These are phyloP conservation scores for Ormyrus labotus DNA, from an alignment of 2,888 invertebrate genomes.

Conservation along the genomic window DNA sequence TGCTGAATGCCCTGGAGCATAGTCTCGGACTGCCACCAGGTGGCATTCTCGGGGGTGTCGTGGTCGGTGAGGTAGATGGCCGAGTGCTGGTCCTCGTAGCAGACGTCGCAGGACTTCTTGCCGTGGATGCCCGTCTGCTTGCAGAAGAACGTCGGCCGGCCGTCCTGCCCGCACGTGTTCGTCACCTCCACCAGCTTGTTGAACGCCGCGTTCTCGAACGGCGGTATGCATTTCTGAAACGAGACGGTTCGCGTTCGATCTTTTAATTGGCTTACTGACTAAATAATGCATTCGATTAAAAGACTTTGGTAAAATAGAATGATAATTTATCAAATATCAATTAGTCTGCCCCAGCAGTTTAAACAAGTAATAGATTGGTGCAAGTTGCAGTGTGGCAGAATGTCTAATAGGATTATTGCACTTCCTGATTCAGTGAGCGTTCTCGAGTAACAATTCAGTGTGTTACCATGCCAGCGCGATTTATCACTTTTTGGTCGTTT, in stretches of 20 bases:
- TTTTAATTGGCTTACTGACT: slow-evolving; percentile 45
- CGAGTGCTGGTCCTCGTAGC: slow-evolving; percentile 83
- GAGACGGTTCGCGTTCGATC: neutral
- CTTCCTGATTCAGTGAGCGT: too few relatives aligned
- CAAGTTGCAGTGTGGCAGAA: too few relatives aligned
- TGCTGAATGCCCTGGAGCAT: slow-evolving; percentile 95
- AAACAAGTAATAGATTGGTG: too few relatives aligned
- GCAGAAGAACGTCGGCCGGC: slow-evolving; percentile 87
- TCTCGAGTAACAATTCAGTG: too few relatives aligned
- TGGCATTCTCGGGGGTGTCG: slow-evolving; percentile 91
- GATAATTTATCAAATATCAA: too few relatives aligned
- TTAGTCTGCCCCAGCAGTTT: too few relatives aligned
- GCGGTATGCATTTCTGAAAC: slow-evolving; percentile 92
- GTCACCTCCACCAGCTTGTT: slow-evolving; percentile 92
- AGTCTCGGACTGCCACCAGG: slow-evolving; percentile 99
- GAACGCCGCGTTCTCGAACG: slow-evolving; percentile 97
- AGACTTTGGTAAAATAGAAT: too few relatives aligned
- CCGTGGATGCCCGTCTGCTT: slow-evolving; percentile 90
- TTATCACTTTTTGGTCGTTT: too few relatives aligned
- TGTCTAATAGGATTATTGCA: too few relatives aligned
- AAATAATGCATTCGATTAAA: too few relatives aligned
- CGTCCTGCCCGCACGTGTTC: slow-evolving; percentile 94
- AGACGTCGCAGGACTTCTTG: slow-evolving; percentile 87
- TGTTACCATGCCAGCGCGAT: too few relatives aligned
- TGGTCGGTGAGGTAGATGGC: slow-evolving; percentile 90